Evolutionary conservation across 2,113 vertebrate species (phyloP).

Genomic region (Neoarius graeffei): DNA sequence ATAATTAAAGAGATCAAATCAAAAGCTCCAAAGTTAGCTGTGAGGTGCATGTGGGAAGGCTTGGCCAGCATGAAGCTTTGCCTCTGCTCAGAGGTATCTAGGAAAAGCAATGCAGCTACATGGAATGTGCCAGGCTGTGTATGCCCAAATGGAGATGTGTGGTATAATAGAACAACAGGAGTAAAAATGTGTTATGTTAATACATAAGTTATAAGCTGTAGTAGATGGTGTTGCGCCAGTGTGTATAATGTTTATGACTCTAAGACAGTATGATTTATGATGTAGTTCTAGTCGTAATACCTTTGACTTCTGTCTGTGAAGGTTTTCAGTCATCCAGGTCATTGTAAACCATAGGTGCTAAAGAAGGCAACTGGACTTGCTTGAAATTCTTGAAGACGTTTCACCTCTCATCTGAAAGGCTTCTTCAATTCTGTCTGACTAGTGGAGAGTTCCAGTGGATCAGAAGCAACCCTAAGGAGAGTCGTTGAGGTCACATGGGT

Average conservation of each 20-base stretch:
- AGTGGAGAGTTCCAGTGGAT: too few species aligned
- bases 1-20: constrained; percentile 26
- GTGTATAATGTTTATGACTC: background rate
- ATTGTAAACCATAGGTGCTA: too few species aligned
- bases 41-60: constrained; percentile 22
- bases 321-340: too few species aligned
- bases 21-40: constrained; percentile 38
- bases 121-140: constrained; percentile 4
- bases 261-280: background rate
- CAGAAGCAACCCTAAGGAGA: too few species aligned
- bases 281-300: background rate
- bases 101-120: background rate
- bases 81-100: constrained; percentile 10
- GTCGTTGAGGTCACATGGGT: too few species aligned
- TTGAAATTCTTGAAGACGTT: too few species aligned
- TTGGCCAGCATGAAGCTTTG: constrained; percentile 21
- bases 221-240: background rate
- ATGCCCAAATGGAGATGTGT: background rate
- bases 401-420: too few species aligned
- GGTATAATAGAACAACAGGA: background rate
- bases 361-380: too few species aligned
- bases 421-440: too few species aligned
- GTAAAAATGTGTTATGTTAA: constrained; percentile 11
- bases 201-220: constrained; percentile 11
- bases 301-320: background rate